Evolutionary conservation across 2,888 invertebrate genomes (phyloP), one percentile per base, ranked within the genome.

Genomic region (Phyllotreta cruciferae): DNA sequence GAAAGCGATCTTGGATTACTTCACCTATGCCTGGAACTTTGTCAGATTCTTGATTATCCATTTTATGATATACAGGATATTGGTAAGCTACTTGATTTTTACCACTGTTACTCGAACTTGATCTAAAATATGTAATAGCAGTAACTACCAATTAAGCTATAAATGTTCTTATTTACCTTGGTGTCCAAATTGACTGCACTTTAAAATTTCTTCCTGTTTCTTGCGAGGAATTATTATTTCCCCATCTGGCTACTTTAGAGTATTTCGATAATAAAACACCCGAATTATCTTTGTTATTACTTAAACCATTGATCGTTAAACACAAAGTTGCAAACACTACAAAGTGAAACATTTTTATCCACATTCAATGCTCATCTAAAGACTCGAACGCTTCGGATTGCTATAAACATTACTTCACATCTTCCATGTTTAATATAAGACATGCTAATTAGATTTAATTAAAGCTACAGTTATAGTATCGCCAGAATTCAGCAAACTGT

Each of bases 171-270:
- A 35, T 41, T 60, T 74, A 80, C 81, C 80, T 78, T 60, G 78
- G 78, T 35, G 76, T 76, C 76, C 78, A 79, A 37, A 75, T 70
- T 11, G 73, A 70, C 71, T 78, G 77, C 53, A 75, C 77, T 60
- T 66, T 73, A 64, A 66, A 71, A 47, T 75, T 76, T 66, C 78
- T 70, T 42, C 70, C 76, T 68, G 74, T 73, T 13, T 63, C 14
- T 41, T 24, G 14, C 35, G 14, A 37, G 0, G 60, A 50, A n/a
- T 41, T 34, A 47, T 72, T 63, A 47, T 67, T 61, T 14, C 79
- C 79, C 76, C 78, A 81, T 67, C 72, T 75, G 6, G 79, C 74
- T 38, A 81, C 81, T 74, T 79, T 80, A 3, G 80, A 75, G 66
- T 81, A 81, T 49, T 78, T 77, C 0, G 78, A 74, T 65, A 76